Evolutionary conservation across 2,113 vertebrate genomes (phyloP).

Genomic region (Merops nubicus): DNA sequence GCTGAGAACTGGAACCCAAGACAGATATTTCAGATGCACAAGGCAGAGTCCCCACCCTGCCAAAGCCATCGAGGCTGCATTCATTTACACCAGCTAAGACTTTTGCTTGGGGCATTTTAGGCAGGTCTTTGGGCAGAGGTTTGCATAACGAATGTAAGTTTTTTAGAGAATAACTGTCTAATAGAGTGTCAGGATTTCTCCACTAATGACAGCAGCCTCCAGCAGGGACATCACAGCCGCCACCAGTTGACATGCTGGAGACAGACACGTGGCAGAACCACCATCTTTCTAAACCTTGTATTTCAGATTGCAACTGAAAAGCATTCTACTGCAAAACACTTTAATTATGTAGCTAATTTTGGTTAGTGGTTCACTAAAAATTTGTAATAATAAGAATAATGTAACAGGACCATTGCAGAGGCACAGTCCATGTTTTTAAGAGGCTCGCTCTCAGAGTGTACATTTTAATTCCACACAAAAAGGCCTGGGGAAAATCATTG

Average conservation of each 20-base stretch:
- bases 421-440: neutral
- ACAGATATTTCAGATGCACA: neutral
- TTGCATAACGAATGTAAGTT: neutral
- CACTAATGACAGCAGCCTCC: conserved; percentile 2
- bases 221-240: neutral
- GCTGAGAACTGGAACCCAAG: neutral
- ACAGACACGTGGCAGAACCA: rapidly evolving
- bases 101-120: neutral
- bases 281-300: neutral
- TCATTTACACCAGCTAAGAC: neutral
- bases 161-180: neutral
- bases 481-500: neutral
- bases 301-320: neutral
- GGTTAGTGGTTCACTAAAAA: neutral
- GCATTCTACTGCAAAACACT: neutral
- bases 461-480: neutral
- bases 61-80: neutral
- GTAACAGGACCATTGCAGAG: neutral
- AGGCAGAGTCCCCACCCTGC: neutral
- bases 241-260: rapidly evolving
- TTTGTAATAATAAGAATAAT: neutral
- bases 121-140: neutral
- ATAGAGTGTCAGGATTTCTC: neutral
- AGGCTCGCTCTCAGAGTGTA: neutral
- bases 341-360: neutral